These are phyloP conservation scores for Meloidogyne hapla DNA, from an alignment of 1,140 invertebrate genomes.

Conservation along the genomic window DNA sequence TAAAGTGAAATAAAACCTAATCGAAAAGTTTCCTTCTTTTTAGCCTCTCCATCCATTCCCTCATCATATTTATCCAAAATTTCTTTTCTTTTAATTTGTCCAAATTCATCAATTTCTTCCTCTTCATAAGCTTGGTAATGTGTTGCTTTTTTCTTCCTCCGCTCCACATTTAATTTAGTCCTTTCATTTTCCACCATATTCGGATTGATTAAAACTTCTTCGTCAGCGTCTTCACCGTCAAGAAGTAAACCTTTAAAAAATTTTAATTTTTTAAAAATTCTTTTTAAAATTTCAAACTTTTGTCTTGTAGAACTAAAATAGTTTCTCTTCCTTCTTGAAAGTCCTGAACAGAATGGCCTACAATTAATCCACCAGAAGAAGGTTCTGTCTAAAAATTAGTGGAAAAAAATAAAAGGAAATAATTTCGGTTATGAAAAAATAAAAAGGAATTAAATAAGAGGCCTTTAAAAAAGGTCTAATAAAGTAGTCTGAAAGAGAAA, in stretches of 20 bases:
- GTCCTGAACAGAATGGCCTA: slow-evolving; percentile 78
- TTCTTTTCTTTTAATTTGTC: slow-evolving; percentile 70
- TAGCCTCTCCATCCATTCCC: slow-evolving; percentile 77
- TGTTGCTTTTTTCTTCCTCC: slow-evolving; percentile 77
- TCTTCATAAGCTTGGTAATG: slow-evolving; percentile 83
- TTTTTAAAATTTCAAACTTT: slow-evolving; percentile 66
- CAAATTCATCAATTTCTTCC: slow-evolving; percentile 80
- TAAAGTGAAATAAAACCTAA: slow-evolving; percentile 70
- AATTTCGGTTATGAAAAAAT: too few species aligned
- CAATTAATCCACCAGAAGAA: slow-evolving; percentile 77
- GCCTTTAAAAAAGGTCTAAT: too few species aligned
- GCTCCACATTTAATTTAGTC: slow-evolving; percentile 82
- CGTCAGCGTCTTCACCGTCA: slow-evolving; percentile 71
- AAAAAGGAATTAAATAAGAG: too few species aligned
- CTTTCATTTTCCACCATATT: slow-evolving; percentile 90
- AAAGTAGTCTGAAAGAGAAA: too few species aligned
- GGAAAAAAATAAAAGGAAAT: too few species aligned
- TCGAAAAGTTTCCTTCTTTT: slow-evolving; percentile 77
- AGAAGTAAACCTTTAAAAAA: background rate
- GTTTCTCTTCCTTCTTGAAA: slow-evolving; percentile 81
- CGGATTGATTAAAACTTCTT: slow-evolving; percentile 89
- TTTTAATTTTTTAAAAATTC: background rate
- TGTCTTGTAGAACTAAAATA: slow-evolving; percentile 90
- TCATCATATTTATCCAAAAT: slow-evolving; percentile 91
- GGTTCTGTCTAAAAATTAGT: background rate